phyloP scores from a whole-genome alignment of 2,888 invertebrate genomes.

The Furcula furcula region DNA sequence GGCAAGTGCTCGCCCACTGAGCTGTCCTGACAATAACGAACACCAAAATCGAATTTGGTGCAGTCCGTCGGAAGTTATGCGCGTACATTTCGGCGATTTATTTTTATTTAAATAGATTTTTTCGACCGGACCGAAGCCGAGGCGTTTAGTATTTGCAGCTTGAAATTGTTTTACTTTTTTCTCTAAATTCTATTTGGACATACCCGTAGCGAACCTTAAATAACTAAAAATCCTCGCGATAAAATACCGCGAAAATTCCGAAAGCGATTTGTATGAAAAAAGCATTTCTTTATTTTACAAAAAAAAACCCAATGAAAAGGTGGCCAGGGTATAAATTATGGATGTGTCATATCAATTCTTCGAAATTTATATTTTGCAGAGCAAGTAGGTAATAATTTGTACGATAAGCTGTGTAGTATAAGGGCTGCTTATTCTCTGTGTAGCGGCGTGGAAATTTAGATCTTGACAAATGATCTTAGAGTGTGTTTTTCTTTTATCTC shows the following conservation, averaged over 20 bases:
- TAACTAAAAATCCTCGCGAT: neutral
- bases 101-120: too few species aligned
- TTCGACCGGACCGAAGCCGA: too few species aligned
- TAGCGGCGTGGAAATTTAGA: neutral
- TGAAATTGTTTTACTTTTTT: too few species aligned
- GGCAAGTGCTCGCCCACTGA: too few species aligned
- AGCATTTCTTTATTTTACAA: neutral
- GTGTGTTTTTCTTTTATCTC: neutral
- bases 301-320: neutral
- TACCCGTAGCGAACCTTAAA: neutral
- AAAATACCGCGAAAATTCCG: neutral
- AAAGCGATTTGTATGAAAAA: neutral
- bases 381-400: conserved; percentile 1
- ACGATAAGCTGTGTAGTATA: neutral
- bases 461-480: neutral
- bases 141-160: too few species aligned
- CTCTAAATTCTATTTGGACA: neutral
- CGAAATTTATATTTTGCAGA: neutral
- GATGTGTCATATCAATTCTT: neutral
- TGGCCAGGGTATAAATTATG: neutral
- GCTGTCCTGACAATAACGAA: too few species aligned
- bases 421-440: neutral
- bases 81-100: too few species aligned
- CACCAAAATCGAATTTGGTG: too few species aligned
- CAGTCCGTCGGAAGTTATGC: too few species aligned